Evolutionary conservation across 37 sponge, comb jelly and placozoan species (phyloP).

Genomic region (Halichondria panicea): DNA sequence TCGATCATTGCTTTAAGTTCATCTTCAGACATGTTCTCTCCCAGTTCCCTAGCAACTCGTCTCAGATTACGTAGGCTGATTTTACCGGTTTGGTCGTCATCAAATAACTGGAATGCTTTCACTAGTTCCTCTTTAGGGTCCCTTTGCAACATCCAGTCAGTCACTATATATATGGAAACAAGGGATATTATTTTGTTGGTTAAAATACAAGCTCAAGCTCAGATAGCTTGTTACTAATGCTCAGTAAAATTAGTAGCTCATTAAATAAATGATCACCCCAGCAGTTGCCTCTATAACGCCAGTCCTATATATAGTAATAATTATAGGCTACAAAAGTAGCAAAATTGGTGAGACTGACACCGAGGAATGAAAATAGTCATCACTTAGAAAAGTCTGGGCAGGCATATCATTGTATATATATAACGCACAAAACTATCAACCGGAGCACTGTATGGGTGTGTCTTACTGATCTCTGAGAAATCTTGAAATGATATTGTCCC

Average conservation of each 20-base stretch:
- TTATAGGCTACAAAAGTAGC: too few relatives aligned
- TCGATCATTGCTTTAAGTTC: conserved; percentile 99
- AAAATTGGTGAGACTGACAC: too few relatives aligned
- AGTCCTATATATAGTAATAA: too few relatives aligned
- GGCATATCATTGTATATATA: too few relatives aligned
- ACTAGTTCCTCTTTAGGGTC: conserved; percentile 92
- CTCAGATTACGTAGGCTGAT: conserved; percentile 92
- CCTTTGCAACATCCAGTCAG: conserved; percentile 87
- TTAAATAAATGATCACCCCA: background rate
- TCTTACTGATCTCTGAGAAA: conserved; percentile 93
- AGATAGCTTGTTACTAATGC: too few relatives aligned
- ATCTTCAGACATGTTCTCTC: conserved; percentile 97
- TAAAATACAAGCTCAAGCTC: too few relatives aligned
- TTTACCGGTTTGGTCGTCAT: conserved; percentile 95
- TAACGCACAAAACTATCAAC: too few relatives aligned
- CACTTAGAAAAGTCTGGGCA: too few relatives aligned
- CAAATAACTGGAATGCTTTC: conserved; percentile 96
- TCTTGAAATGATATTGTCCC: conserved; percentile 87
- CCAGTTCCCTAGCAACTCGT: conserved; percentile 95
- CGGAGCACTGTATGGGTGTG: background rate
- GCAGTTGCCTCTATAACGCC: background rate
- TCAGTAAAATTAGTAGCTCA: background rate
- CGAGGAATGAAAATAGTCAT: too few relatives aligned
- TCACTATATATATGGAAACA: conserved; percentile 92
- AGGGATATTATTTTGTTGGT: too few relatives aligned